Percentiles rank a stretch among this genome's conserved stretches.
phyloP scores from a whole-genome alignment of 2,113 vertebrate genomes.

The Gambusia affinis region DNA sequence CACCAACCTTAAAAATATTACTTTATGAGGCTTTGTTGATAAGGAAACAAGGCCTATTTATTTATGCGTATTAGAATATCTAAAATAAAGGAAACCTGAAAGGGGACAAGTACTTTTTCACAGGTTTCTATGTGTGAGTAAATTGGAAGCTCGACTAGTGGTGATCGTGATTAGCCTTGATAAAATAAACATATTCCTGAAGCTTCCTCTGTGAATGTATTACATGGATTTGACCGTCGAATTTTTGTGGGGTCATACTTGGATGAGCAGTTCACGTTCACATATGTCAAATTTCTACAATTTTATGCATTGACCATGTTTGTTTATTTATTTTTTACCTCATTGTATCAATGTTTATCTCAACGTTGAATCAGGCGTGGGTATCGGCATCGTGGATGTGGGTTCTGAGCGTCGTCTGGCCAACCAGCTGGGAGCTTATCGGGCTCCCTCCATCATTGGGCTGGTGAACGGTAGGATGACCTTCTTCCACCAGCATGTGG shows the following conservation, averaged over 20 bases:
- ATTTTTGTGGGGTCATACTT: background rate
- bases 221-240: background rate
- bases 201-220: background rate
- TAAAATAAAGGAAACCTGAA: too few relatives aligned
- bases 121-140: background rate
- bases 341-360: background rate
- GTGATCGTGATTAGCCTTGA: background rate
- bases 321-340: background rate
- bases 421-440: constrained; percentile 90
- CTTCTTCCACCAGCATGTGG: constrained; percentile 89
- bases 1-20: background rate
- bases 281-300: background rate
- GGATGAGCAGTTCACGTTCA: too few relatives aligned
- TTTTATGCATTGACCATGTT: background rate
- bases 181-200: background rate
- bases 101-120: background rate
- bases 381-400: constrained; percentile 92
- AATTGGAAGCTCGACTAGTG: too few relatives aligned
- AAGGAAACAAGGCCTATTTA: too few relatives aligned
- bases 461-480: constrained; percentile 89
- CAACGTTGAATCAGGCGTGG: constrained; percentile 83
- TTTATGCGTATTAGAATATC: background rate
- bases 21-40: background rate
- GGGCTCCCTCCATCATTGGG: constrained; percentile 89
- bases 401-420: constrained; percentile 90